Conservation (phyloP, 1,140 invertebrate species). For the Drosophila prosaltans region DNA sequence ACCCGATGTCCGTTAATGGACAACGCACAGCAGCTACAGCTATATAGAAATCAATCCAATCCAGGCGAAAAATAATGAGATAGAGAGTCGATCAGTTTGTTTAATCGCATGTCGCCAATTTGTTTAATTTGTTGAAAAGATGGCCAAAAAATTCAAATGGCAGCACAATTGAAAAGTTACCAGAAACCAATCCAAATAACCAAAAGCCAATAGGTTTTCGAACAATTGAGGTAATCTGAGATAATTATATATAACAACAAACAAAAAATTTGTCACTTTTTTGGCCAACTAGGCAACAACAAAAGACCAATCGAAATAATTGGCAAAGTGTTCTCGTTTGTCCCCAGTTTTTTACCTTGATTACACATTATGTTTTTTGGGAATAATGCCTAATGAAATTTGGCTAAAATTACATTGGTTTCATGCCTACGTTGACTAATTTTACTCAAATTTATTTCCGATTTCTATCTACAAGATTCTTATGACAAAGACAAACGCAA, state of each 20-base stretch:
- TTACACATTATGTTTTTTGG: slow-evolving; percentile 1
- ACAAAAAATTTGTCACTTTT: not conserved
- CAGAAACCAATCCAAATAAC: slow-evolving; percentile 2
- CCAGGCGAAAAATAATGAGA: slow-evolving; percentile 18
- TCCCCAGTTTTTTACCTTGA: not conserved
- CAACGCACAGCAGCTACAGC: slow-evolving; percentile 1
- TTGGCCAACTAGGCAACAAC: slow-evolving; percentile 1
- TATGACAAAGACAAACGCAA: slow-evolving; percentile 52
- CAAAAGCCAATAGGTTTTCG: not conserved
- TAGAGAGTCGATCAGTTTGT: slow-evolving; percentile 44
- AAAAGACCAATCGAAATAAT: not conserved
- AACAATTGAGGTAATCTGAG: not conserved
- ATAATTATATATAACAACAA: not conserved
- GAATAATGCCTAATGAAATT: slow-evolving; percentile 55
- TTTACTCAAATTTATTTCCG: slow-evolving; percentile 37
- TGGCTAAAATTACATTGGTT: slow-evolving; percentile 75
- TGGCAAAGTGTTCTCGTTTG: slow-evolving; percentile 1
- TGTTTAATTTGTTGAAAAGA: slow-evolving; percentile 57
- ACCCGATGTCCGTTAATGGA: not conserved
- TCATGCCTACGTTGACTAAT: slow-evolving; percentile 60
- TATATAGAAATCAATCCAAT: slow-evolving; percentile 25
- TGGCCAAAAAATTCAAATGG: not conserved
- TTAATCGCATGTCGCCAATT: slow-evolving; percentile 56
- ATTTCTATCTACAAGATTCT: slow-evolving; percentile 58
- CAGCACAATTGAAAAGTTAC: slow-evolving; percentile 1